Percentiles rank a stretch among this genome's conserved stretches.
Evolutionary conservation across 2,113 vertebrate species (phyloP).

Genomic region (Chauna torquata): DNA sequence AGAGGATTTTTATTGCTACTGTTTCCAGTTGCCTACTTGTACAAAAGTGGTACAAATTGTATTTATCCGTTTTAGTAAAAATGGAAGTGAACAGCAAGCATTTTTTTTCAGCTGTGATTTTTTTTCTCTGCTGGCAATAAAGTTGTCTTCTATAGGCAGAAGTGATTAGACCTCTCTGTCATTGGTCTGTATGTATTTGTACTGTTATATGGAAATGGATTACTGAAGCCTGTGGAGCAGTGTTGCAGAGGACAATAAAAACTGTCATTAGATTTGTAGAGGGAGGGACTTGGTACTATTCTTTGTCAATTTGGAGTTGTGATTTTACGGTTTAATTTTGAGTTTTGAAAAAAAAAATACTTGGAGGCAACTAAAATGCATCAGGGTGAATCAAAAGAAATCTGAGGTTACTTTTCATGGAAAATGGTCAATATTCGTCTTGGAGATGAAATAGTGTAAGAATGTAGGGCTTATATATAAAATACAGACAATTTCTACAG

Average conservation of each 20-base stretch:
- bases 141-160: slow-evolving; percentile 71
- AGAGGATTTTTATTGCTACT: not conserved
- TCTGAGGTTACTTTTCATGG: not conserved
- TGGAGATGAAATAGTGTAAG: not conserved
- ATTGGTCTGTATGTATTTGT: slow-evolving; percentile 46
- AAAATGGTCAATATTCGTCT: not conserved
- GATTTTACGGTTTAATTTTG: slow-evolving; percentile 44
- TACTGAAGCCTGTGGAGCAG: slow-evolving; percentile 66
- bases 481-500: not conserved
- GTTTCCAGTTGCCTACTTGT: not conserved
- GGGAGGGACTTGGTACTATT: not conserved
- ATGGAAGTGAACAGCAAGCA: not conserved
- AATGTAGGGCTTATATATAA: not conserved
- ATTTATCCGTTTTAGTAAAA: not conserved
- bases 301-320: slow-evolving; percentile 6
- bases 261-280: slow-evolving; percentile 64
- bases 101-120: not conserved
- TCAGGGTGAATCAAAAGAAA: not conserved
- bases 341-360: not conserved
- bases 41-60: not conserved
- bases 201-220: slow-evolving; percentile 76
- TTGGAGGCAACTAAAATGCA: not conserved
- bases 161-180: slow-evolving; percentile 22
- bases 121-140: slow-evolving; percentile 72
- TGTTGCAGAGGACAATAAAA: slow-evolving; percentile 59